Evolutionary conservation across 2,797 vertebrate species (phyloP).

Genomic region (Tarsius wallacei): DNA sequence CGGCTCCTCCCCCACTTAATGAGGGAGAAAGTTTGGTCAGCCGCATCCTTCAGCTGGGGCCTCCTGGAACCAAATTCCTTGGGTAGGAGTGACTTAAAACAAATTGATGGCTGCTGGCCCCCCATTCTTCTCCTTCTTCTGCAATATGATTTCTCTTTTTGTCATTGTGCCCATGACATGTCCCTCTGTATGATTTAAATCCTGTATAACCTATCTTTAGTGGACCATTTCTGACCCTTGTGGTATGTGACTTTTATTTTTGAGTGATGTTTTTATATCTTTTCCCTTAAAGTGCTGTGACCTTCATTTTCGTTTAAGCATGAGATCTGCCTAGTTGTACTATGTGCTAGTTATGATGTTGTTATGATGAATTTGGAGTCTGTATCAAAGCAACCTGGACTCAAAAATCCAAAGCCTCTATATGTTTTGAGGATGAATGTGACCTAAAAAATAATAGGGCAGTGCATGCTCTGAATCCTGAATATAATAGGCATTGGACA

Average conservation of each 20-base stretch:
- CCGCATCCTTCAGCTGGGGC: constrained; percentile 99
- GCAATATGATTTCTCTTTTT: constrained; percentile 92
- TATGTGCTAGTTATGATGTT: constrained; percentile 86
- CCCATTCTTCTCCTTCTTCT: constrained; percentile 92
- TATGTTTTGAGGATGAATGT: constrained; percentile 58
- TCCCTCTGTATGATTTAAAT: constrained; percentile 92
- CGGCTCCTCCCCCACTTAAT: constrained; percentile 99
- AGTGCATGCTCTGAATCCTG: constrained; percentile 71
- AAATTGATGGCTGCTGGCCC: constrained; percentile 96
- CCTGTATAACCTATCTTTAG: constrained; percentile 90
- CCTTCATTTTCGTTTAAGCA: constrained; percentile 93
- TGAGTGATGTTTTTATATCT: constrained; percentile 91
- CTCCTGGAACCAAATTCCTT: constrained; percentile 99
- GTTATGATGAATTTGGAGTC: constrained; percentile 89
- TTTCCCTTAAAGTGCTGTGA: constrained; percentile 91
- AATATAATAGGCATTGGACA: constrained; percentile 73
- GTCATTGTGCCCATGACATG: constrained; percentile 91
- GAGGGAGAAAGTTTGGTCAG: constrained; percentile 99
- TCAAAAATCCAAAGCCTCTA: constrained; percentile 87
- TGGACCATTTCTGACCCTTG: constrained; percentile 90
- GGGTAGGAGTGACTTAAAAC: constrained; percentile 98
- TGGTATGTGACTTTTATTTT: constrained; percentile 92
- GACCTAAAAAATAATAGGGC: background rate
- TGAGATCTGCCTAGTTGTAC: constrained; percentile 91
- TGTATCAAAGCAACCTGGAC: constrained; percentile 94